phyloP scores from a whole-genome alignment of 2,797 vertebrate genomes.

The Hydrophis major region DNA sequence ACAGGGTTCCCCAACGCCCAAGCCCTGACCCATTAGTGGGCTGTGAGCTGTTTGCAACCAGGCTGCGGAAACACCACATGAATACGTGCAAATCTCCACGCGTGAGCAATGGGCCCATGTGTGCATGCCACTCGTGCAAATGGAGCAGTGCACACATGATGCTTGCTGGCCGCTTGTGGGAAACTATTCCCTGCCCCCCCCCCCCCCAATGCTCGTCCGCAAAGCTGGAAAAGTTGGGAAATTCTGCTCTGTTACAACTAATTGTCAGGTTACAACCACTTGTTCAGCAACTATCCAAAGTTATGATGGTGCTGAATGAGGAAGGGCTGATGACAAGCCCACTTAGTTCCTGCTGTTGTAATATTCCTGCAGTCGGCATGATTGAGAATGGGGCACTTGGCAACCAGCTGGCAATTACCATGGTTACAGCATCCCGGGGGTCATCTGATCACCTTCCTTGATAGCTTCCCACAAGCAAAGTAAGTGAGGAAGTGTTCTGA shows the following conservation, averaged over 20 bases:
- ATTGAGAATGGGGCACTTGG: not conserved
- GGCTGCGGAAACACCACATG: no score
- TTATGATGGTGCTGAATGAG: not conserved
- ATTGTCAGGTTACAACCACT: not conserved
- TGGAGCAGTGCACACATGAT: no score
- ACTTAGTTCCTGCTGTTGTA: not conserved
- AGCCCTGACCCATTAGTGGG: no score
- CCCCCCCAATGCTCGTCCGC: no score
- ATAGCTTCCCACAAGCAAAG: not conserved
- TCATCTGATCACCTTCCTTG: not conserved
- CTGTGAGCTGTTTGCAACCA: no score
- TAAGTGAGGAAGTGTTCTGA: no score
- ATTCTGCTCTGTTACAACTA: not conserved
- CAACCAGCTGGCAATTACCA: not conserved
- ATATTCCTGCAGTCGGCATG: not conserved
- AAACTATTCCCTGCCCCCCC: no score
- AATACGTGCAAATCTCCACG: no score
- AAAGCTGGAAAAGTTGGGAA: no score
- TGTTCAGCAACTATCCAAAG: not conserved
- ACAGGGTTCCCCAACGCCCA: not conserved
- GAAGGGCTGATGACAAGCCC: not conserved
- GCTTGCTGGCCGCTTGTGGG: no score
- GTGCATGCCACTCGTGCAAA: no score
- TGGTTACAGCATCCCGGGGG: not conserved
- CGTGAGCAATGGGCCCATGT: accelerated